Percentiles rank a stretch among this genome's conserved stretches.
phyloP scores from a whole-genome alignment of 2,888 invertebrate species.

The Synanthedon andrenaeformis region DNA sequence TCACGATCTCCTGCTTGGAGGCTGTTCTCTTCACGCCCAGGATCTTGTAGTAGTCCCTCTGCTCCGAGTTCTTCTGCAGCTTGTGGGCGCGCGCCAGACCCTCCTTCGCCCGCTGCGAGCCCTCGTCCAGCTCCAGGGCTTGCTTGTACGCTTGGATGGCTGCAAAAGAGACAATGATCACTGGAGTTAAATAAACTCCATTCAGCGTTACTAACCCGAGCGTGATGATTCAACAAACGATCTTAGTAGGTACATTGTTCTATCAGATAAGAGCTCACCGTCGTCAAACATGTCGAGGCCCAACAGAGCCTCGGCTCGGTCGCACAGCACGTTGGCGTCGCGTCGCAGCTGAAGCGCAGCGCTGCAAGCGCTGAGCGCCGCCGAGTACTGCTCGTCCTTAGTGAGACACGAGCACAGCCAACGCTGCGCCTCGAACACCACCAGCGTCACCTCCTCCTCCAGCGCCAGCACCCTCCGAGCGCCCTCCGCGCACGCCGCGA shows the following conservation, averaged over 20 bases:
- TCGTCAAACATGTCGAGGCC: conserved; percentile 92
- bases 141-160: conserved; percentile 89
- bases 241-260: too few relatives aligned
- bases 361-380: conserved; percentile 83
- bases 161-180: conserved; percentile 28
- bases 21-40: conserved; percentile 92
- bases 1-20: conserved; percentile 91
- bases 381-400: conserved; percentile 75
- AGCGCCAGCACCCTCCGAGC: conserved; percentile 76
- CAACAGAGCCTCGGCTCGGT: conserved; percentile 92
- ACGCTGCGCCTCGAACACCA: conserved; percentile 80
- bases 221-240: too few relatives aligned
- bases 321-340: conserved; percentile 85
- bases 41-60: conserved; percentile 97
- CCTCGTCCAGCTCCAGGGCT: conserved; percentile 86
- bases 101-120: conserved; percentile 85
- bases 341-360: conserved; percentile 81
- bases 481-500: conserved; percentile 74
- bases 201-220: too few relatives aligned
- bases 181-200: too few relatives aligned
- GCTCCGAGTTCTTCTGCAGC: conserved; percentile 91
- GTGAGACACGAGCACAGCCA: conserved; percentile 85
- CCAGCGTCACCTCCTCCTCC: conserved; percentile 78
- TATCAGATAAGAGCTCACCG: conserved; percentile 50
- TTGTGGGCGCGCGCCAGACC: conserved; percentile 90